Percentiles rank a stretch among this genome's conserved stretches.
phyloP scores from a whole-genome alignment of 2,888 invertebrate species.

The Ditula angustiorana region DNA sequence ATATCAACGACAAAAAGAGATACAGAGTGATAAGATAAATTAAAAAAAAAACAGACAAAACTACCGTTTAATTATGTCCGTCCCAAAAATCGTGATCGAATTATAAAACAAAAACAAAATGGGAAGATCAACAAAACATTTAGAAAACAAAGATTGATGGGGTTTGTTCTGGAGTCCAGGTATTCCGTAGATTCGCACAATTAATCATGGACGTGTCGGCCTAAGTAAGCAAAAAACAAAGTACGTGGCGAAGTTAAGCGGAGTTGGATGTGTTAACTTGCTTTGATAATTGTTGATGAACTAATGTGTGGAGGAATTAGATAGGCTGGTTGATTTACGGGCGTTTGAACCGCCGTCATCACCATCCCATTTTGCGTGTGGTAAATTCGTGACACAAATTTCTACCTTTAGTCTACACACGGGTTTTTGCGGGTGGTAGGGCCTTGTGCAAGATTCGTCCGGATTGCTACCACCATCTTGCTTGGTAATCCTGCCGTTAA shows the following conservation, averaged over 20 bases:
- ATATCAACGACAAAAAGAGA: too few species aligned
- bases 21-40: too few species aligned
- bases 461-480: too few species aligned
- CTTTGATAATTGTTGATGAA: constrained; percentile 5
- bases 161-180: constrained; percentile 37
- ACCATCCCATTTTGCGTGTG: too few species aligned
- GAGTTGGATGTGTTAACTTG: constrained; percentile 18
- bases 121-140: constrained; percentile 37
- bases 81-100: constrained; percentile 22
- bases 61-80: constrained; percentile 7
- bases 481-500: too few species aligned
- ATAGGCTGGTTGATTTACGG: neutral
- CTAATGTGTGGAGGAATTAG: neutral
- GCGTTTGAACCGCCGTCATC: too few species aligned
- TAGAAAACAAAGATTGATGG: constrained; percentile 37
- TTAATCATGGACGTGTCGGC: constrained; percentile 53
- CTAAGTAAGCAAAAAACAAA: constrained; percentile 53
- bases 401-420: too few species aligned
- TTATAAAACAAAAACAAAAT: constrained; percentile 29
- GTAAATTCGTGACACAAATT: too few species aligned
- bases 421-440: too few species aligned
- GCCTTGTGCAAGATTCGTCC: too few species aligned
- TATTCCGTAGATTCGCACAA: constrained; percentile 40
- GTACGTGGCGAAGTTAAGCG: constrained; percentile 26
- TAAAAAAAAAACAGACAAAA: too few species aligned